phyloP scores from a whole-genome alignment of 2,888 invertebrate genomes.

The Drosophila antonietae region DNA sequence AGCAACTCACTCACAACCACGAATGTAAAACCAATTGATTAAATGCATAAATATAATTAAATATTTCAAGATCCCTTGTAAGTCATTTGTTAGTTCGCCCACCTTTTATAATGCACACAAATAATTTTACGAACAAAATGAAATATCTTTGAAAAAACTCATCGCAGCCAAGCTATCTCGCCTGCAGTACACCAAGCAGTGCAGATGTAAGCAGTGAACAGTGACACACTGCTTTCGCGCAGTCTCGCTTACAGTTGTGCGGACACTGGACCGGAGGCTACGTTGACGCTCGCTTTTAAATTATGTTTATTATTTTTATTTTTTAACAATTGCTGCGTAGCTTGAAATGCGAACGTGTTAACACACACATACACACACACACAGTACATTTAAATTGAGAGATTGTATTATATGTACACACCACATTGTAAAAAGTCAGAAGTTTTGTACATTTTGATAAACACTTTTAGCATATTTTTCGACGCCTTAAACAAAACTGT shows the following conservation, averaged over 20 bases:
- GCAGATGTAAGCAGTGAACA: slow-evolving; percentile 35
- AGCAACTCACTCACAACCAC: slow-evolving; percentile 29
- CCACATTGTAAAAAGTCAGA: slow-evolving; percentile 63
- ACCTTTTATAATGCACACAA: slow-evolving; percentile 18
- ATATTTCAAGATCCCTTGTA: slow-evolving; percentile 27
- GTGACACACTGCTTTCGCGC: slow-evolving; percentile 33
- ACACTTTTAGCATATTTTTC: slow-evolving; percentile 65
- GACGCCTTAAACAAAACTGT: slow-evolving; percentile 65
- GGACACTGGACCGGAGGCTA: slow-evolving; percentile 39
- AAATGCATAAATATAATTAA: slow-evolving; percentile 32
- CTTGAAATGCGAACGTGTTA: slow-evolving; percentile 60
- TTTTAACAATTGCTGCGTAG: slow-evolving; percentile 29
- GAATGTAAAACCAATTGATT: slow-evolving; percentile 40
- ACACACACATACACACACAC: slow-evolving; percentile 37
- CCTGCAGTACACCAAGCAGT: slow-evolving; percentile 39
- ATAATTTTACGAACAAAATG: background rate
- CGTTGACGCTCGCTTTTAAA: slow-evolving; percentile 40
- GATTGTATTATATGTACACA: slow-evolving; percentile 41
- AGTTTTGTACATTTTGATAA: slow-evolving; percentile 73
- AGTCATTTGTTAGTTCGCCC: slow-evolving; percentile 31
- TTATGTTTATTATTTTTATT: slow-evolving; percentile 23
- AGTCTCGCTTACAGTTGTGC: slow-evolving; percentile 25
- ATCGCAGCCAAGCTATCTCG: slow-evolving; percentile 16
- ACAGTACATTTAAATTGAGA: slow-evolving; percentile 68
- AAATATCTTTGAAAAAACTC: slow-evolving; percentile 9